Conservation (phyloP, 2,113 vertebrate genomes). For the Coreoperca whiteheadi region DNA sequence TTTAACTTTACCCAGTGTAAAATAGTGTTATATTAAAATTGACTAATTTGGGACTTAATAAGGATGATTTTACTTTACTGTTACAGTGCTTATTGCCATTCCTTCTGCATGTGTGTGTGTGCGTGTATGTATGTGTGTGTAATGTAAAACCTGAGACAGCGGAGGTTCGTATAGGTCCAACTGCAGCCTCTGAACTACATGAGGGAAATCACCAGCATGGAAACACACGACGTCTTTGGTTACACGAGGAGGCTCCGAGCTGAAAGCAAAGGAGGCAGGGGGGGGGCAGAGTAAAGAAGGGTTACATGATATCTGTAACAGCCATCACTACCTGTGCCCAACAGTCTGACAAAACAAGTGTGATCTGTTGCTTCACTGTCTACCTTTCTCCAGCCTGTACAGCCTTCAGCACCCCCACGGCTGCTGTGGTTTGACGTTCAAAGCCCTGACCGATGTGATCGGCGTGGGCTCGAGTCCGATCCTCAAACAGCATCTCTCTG, state of each 20-base stretch:
- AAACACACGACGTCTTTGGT: conserved; percentile 99
- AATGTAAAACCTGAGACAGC: conserved; percentile 90
- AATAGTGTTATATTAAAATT: neutral
- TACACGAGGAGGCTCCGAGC: conserved; percentile 93
- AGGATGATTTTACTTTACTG: neutral
- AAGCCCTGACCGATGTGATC: conserved; percentile 99
- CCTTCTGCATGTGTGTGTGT: neutral
- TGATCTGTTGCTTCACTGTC: neutral
- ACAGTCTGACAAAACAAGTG: no score
- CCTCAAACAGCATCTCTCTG: conserved; percentile 97
- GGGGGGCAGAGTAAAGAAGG: neutral
- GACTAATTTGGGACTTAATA: conserved; percentile 16
- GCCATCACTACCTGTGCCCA: neutral
- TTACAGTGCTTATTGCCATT: neutral
- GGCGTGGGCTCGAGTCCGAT: conserved; percentile 94
- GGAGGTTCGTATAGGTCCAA: conserved; percentile 96
- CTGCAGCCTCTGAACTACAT: conserved; percentile 96
- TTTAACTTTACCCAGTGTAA: neutral
- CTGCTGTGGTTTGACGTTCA: conserved; percentile 95
- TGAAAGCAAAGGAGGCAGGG: conserved; percentile 58
- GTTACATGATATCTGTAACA: conserved; percentile 2
- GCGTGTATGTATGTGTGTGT: conserved; percentile 21
- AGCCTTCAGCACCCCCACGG: conserved; percentile 96
- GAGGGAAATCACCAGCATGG: conserved; percentile 94
- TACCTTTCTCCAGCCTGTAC: conserved; percentile 92